Percentiles rank a stretch among this genome's conserved stretches.
phyloP scores from a whole-genome alignment of 2,113 vertebrate genomes.

The Sigmodon hispidus region DNA sequence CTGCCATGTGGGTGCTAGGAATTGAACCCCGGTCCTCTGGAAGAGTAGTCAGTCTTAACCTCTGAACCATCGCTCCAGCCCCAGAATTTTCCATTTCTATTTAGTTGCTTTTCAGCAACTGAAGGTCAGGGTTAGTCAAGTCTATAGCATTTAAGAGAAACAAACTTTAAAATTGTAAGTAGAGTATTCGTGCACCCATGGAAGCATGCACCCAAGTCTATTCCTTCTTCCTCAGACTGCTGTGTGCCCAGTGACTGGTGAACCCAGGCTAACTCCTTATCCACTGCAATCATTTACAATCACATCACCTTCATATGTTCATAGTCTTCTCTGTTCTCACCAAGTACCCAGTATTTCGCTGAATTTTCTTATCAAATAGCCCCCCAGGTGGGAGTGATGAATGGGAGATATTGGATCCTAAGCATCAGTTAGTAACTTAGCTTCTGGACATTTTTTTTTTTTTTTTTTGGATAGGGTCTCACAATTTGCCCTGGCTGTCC shows the following conservation, averaged over 20 bases:
- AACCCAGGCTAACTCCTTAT: accelerated
- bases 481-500: neutral
- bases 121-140: neutral
- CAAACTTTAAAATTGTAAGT: too few relatives aligned
- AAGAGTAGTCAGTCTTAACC: too few relatives aligned
- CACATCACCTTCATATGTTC: neutral
- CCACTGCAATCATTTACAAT: neutral
- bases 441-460: neutral
- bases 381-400: neutral
- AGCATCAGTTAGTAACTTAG: neutral
- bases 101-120: neutral
- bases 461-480: too few relatives aligned
- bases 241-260: neutral
- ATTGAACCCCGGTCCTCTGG: too few relatives aligned
- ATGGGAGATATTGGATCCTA: neutral
- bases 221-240: neutral
- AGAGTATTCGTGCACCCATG: accelerated
- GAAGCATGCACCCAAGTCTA: accelerated
- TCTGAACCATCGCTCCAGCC: too few relatives aligned
- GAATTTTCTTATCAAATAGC: neutral
- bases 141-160: neutral
- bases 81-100: too few relatives aligned
- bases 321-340: neutral
- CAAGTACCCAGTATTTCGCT: neutral
- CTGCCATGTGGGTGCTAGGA: too few relatives aligned